Base-by-base conservation (phyloP, 1,140 invertebrate genomes). In the Helicoverpa armigera region DNA sequence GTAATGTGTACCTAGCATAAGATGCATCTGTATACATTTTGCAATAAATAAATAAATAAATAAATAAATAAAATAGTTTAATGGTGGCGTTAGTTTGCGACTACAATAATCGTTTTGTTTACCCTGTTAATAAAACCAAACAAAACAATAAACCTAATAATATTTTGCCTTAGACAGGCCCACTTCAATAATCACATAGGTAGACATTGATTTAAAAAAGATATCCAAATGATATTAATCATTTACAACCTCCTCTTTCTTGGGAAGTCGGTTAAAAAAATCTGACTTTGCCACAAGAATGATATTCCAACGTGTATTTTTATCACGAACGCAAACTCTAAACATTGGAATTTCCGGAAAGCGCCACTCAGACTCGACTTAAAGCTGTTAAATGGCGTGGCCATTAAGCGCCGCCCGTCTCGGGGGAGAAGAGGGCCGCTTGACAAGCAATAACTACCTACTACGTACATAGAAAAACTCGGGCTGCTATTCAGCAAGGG, bases 401-500 rank as follows among this genome's bases (percentile, higher is more conserved):
- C 77, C 76, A 81, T 83, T 81, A 82, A 31, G 54, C 76, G 63
- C 65, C 54, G 48, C 70, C 73, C 73, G 53, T 23, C 61, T 70
- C 60, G 70, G 77, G 69, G 81, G 69, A 74, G 61, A 75, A 29
- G 65, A 35, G 70, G 61, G 58, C 61, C 63, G 53, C 61, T 54
- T 53, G 76, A 23, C 63, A 50, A 79, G 72, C 31, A 73, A 83
- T 70, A 76, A 69, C 72, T 79, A 78, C 50, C 50, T 69, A 50
- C 35, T 67, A 50, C 31, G 50, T 83, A 82, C 81, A 82, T 87
- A 91, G 88, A 90, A 89, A 91, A 90, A 85, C 85, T 85, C 86
- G 35, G 70, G 60, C 84, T 86, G 86, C 87, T 85, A 87, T 88
- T 88, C 85, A 85, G 84, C 81, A 88, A 90, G 88, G 91, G 87